Evolutionary conservation across 2,888 invertebrate genomes (phyloP).

Genomic region (Steinernema carpocapsae): DNA sequence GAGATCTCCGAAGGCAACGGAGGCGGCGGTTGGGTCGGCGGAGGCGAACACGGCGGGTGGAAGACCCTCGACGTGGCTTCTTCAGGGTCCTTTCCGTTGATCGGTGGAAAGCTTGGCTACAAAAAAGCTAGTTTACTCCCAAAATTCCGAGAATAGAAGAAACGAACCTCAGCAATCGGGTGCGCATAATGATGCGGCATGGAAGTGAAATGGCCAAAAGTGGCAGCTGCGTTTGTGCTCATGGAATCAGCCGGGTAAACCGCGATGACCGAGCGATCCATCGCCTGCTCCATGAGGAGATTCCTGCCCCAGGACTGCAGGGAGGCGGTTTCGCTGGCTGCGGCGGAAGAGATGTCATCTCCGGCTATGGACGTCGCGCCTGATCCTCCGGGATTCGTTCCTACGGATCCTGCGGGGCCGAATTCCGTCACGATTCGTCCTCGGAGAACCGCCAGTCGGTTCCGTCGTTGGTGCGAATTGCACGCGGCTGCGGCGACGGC

Average conservation of each 20-base stretch:
- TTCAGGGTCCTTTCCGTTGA: neutral
- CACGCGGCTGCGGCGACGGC: conserved; percentile 17
- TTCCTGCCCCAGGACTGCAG: conserved; percentile 50
- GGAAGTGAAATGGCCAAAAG: neutral
- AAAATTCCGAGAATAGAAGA: neutral
- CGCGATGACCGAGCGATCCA: conserved; percentile 35
- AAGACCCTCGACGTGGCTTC: neutral
- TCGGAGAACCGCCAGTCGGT: conserved; percentile 43
- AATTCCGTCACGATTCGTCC: conserved; percentile 46
- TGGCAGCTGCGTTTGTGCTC: conserved; percentile 39
- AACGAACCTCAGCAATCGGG: neutral
- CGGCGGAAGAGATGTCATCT: conserved; percentile 39
- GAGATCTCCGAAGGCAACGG: conserved; percentile 36
- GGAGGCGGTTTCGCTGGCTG: conserved; percentile 45
- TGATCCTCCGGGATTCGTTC: conserved; percentile 35
- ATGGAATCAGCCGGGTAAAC: conserved; percentile 45
- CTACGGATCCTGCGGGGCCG: conserved; percentile 22
- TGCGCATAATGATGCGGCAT: neutral
- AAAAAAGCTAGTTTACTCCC: no score
- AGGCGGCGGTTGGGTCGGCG: conserved; percentile 33
- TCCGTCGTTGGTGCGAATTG: conserved; percentile 34
- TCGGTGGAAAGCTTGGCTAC: no score
- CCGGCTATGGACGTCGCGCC: conserved; percentile 37
- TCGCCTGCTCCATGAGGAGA: conserved; percentile 41
- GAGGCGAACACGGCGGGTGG: conserved; percentile 32